Evolutionary conservation across 2,797 vertebrate species (phyloP).

Genomic region (Spondyliosoma cantharus): DNA sequence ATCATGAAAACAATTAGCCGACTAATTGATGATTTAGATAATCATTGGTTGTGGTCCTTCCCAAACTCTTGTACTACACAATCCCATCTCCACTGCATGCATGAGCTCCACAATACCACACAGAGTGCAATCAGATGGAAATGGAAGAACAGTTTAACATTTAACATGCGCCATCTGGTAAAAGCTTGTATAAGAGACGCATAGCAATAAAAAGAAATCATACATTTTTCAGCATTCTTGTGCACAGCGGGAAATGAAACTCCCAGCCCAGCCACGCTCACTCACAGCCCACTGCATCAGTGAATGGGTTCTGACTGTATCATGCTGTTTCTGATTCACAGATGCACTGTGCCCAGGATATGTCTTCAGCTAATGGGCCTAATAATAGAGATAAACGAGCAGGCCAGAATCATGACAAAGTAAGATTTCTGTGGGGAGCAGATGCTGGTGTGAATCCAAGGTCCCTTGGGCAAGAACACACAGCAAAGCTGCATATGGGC

Average conservation of each 20-base stretch:
- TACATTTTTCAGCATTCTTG: constrained; percentile 41
- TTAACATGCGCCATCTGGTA: constrained; percentile 20
- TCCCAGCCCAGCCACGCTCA: neutral
- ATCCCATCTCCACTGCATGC: neutral
- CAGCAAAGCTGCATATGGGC: constrained; percentile 64
- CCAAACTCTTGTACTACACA: neutral
- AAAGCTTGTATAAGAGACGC: constrained; percentile 20
- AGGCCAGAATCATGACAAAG: constrained; percentile 26
- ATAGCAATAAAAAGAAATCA: constrained; percentile 18
- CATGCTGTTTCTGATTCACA: neutral
- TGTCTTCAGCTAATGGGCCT: constrained; percentile 53
- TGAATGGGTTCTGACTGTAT: neutral
- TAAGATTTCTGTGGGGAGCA: constrained; percentile 63
- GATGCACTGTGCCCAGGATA: neutral
- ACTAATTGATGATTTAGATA: too few relatives aligned
- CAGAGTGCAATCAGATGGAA: constrained; percentile 20
- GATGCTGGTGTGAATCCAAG: constrained; percentile 66
- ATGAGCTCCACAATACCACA: neutral
- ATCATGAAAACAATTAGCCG: too few relatives aligned
- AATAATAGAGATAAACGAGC: constrained; percentile 70
- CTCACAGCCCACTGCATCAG: constrained; percentile 11
- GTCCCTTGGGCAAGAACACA: constrained; percentile 66
- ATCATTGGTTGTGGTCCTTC: too few relatives aligned
- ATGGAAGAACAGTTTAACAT: constrained; percentile 21
- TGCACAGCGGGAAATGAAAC: constrained; percentile 18